Conservation (phyloP, 2,113 vertebrate genomes). For the Arizona elegans region DNA sequence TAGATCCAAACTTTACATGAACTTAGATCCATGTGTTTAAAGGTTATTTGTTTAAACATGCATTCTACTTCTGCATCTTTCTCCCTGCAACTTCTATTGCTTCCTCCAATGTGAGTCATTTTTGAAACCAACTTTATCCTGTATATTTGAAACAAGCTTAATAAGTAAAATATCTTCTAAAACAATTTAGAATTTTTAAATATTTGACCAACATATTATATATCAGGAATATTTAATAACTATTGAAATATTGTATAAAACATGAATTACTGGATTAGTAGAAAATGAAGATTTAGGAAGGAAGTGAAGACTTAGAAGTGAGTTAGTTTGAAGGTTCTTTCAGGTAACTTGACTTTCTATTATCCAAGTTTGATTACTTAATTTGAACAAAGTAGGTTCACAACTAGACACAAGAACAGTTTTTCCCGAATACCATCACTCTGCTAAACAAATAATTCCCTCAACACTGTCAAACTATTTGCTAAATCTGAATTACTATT, state of each 20-base stretch:
- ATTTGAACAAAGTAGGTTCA: not conserved
- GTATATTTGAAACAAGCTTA: not conserved
- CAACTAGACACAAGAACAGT: no score
- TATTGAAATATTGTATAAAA: not conserved
- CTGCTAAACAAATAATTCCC: no score
- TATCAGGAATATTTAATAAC: not conserved
- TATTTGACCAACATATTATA: not conserved
- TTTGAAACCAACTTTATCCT: not conserved
- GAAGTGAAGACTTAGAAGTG: not conserved
- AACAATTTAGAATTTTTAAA: not conserved
- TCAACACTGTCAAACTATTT: no score
- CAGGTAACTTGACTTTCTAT: not conserved
- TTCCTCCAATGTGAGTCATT: not conserved
- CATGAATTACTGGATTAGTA: not conserved
- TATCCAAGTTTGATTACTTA: not conserved
- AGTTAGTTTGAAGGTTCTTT: not conserved
- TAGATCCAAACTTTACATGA: not conserved
- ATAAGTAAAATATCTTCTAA: not conserved
- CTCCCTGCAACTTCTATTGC: not conserved
- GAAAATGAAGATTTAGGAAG: not conserved
- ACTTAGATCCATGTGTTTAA: not conserved
- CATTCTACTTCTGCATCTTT: not conserved
- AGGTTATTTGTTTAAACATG: not conserved
- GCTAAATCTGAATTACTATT: no score
- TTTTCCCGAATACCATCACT: no score